phyloP scores from a whole-genome alignment of 2,113 vertebrate genomes.

The Trogon surrucura region DNA sequence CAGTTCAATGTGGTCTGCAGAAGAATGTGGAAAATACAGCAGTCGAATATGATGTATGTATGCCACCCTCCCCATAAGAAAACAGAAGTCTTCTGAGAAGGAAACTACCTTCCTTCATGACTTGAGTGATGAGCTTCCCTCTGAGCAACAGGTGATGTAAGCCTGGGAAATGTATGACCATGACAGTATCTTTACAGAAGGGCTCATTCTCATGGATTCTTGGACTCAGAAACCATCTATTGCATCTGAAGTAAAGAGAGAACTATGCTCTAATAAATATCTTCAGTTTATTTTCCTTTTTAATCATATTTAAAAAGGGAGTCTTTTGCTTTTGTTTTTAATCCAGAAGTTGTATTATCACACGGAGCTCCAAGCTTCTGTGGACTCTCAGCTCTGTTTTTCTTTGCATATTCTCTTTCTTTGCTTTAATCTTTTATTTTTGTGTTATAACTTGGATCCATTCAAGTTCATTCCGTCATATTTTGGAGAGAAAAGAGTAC shows the following conservation, averaged over 20 bases:
- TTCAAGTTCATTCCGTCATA: not conserved
- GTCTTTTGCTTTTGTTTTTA: not conserved
- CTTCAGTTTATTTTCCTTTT: not conserved
- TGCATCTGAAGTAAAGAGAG: not conserved
- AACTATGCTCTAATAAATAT: not conserved
- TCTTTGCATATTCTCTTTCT: not conserved
- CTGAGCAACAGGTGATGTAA: not conserved
- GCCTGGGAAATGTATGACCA: not conserved
- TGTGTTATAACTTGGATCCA: not conserved
- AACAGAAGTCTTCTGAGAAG: not conserved
- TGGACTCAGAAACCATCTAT: not conserved
- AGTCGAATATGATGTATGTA: not conserved
- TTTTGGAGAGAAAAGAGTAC: not conserved
- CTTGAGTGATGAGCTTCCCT: not conserved
- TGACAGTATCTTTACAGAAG: not conserved
- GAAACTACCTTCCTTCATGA: not conserved
- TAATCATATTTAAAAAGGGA: not conserved
- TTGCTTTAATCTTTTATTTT: not conserved
- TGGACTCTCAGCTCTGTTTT: not conserved
- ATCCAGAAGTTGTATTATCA: not conserved
- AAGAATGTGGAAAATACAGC: not conserved
- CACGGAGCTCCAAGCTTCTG: not conserved
- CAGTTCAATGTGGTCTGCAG: not conserved
- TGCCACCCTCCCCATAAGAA: not conserved
- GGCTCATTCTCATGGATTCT: not conserved